Evolutionary conservation across 2,888 invertebrate species (phyloP).

Genomic region (Caenorhabditis sinica): DNA sequence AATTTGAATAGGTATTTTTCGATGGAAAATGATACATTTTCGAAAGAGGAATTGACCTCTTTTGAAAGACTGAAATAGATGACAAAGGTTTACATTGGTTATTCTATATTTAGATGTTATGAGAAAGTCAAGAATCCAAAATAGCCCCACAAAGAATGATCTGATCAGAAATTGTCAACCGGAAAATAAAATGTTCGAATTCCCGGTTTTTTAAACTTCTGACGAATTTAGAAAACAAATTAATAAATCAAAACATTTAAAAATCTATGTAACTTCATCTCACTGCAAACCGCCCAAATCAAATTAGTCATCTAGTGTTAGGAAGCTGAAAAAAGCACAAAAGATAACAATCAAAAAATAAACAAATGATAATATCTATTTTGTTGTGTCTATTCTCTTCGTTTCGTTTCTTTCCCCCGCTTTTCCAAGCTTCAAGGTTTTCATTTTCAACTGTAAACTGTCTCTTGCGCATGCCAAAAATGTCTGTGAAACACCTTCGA

Average conservation of each 20-base stretch:
- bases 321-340: slow-evolving; percentile 11
- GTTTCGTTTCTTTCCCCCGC: background rate
- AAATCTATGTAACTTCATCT: too few relatives aligned
- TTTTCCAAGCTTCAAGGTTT: background rate
- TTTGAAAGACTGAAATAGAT: background rate
- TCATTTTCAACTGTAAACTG: background rate
- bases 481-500: slow-evolving; percentile 39
- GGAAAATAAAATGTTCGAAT: too few relatives aligned
- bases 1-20: slow-evolving; percentile 1
- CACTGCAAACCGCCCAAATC: too few relatives aligned
- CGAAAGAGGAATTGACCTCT: too few relatives aligned
- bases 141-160: too few relatives aligned
- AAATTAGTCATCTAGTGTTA: background rate
- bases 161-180: too few relatives aligned
- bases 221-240: too few relatives aligned
- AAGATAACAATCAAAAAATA: slow-evolving; percentile 27
- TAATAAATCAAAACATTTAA: too few relatives aligned
- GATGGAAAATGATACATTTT: too few relatives aligned
- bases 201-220: too few relatives aligned
- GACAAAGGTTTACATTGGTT: background rate
- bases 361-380: slow-evolving; percentile 23
- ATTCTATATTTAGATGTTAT: too few relatives aligned
- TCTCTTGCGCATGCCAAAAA: slow-evolving; percentile 41
- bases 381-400: background rate
- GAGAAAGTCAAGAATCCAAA: too few relatives aligned